phyloP scores from a whole-genome alignment of 2,797 vertebrate genomes.

The Hozukius guyotensis region DNA sequence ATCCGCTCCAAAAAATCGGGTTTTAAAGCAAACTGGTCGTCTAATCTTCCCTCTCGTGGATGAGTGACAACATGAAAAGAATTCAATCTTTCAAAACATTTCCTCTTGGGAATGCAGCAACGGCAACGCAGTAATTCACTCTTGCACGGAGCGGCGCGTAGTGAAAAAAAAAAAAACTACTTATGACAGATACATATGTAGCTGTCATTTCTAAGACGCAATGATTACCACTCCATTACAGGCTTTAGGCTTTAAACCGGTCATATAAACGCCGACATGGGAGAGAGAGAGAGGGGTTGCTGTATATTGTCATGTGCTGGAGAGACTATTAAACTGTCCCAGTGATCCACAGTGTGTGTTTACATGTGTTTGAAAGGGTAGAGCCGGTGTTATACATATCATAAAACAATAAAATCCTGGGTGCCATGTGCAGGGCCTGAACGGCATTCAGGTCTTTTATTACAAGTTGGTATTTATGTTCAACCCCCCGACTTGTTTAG shows the following conservation, averaged over 20 bases:
- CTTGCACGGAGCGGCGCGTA: neutral
- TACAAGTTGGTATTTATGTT: slow-evolving; percentile 40
- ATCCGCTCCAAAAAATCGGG: neutral
- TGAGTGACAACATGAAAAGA: slow-evolving; percentile 3
- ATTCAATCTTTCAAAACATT: slow-evolving; percentile 9
- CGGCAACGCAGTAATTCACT: neutral
- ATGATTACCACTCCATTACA: slow-evolving; percentile 47
- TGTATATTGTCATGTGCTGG: slow-evolving; percentile 5
- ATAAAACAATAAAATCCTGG: slow-evolving; percentile 26
- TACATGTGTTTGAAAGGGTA: slow-evolving; percentile 27
- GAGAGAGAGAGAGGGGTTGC: neutral
- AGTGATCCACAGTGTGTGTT: slow-evolving; percentile 41
- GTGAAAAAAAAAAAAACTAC: neutral
- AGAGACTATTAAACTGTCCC: slow-evolving; percentile 51
- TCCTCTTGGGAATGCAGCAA: neutral
- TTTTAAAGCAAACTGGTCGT: slow-evolving; percentile 1
- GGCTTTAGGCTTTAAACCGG: slow-evolving; percentile 27
- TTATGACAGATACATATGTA: slow-evolving; percentile 42
- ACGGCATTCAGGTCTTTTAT: slow-evolving; percentile 33
- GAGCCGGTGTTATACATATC: slow-evolving; percentile 15
- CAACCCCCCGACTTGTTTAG: slow-evolving; percentile 38
- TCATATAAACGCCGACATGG: slow-evolving; percentile 37
- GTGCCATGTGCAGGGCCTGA: neutral
- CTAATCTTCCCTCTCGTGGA: neutral
- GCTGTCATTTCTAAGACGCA: slow-evolving; percentile 33